Conservation (phyloP, 30 jellyfish, hydroid and myxozoan genomes). For the Catostylus mosaicus region DNA sequence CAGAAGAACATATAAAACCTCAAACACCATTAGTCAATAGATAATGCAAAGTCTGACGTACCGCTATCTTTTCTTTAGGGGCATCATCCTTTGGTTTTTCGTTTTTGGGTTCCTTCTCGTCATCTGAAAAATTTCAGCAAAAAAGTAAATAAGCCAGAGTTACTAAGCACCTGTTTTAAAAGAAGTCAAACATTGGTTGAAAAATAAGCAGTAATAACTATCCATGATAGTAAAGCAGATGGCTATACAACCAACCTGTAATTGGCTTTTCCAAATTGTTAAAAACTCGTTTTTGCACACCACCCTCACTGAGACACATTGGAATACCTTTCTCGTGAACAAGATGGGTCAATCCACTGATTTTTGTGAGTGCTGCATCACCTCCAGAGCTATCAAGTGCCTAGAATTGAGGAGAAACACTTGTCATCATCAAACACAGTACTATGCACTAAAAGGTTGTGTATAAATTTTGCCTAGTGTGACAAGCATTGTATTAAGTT, state of each 20-base stretch:
- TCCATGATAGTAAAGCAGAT: too few species aligned
- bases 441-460: too few species aligned
- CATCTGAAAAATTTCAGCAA: not conserved
- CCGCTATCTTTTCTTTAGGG: conserved; percentile 59
- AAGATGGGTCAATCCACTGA: conserved; percentile 52
- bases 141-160: not conserved
- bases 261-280: not conserved
- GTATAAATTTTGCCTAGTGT: too few species aligned
- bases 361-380: conserved; percentile 24
- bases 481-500: too few species aligned
- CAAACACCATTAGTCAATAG: too few species aligned
- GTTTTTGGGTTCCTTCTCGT: not conserved
- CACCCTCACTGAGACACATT: conserved; percentile 49
- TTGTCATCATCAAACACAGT: too few species aligned
- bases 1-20: too few species aligned
- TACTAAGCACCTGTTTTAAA: too few species aligned
- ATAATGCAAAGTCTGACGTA: conserved; percentile 19
- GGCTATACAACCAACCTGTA: conserved; percentile 19
- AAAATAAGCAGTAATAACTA: too few species aligned
- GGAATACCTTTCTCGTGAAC: conserved; percentile 57
- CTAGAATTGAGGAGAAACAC: not conserved
- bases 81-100: not conserved
- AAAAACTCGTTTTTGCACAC: conserved; percentile 18
- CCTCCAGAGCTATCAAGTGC: conserved; percentile 21
- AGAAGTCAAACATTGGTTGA: too few species aligned